Evolutionary conservation across 1,140 invertebrate species (phyloP), one percentile per base, ranked within the genome.

Genomic region (Hycleus cichorii): DNA sequence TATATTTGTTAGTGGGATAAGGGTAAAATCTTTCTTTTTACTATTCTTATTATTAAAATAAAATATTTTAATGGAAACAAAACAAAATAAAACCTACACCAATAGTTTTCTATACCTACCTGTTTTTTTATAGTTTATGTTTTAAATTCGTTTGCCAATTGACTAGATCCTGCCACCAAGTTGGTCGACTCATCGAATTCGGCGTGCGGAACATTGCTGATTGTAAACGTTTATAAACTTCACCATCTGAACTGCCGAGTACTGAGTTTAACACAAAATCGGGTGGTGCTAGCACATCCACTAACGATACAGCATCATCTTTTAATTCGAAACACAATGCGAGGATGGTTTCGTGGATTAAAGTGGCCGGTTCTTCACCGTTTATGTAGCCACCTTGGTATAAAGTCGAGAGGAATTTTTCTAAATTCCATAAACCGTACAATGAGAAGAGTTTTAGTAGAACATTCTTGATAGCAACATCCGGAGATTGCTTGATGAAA

Each of bases 231-330:
- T 83, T 77, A 70, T 84, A 84, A 3, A 79, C 76, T 81, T 84
- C 78, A 69, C 91, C 91, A 77, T 93, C 88, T 2, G 88, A 83
- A 66, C 80, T 77, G 47, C 90, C 91, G 9, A 93, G 75, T 10
- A 84, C 82, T 4, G 90, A 93, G 68, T 89, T 88, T 0, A 93
- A 70, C 63, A 90, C 82, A 71, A 89, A 94, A 78, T 97, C 93
- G 10, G 90, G 86, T 2, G 92, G 92, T 11, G 92, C 89, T 55
- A 96, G 79, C 1, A 84, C 83, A 79, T 97, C 94, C 1, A 85
- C 83, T 42, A 92, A 75, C 9, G 83, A 70, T 5, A 91, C 79
- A 38, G 86, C 82, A 59, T 93, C 86, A 60, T 82, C 75, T 74
- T 88, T 89, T 12, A 92, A 65, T 57, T 81, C 75, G 4, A 60